Evolutionary conservation across 2,113 vertebrate genomes (phyloP).

Genomic region (Bufo bufo): DNA sequence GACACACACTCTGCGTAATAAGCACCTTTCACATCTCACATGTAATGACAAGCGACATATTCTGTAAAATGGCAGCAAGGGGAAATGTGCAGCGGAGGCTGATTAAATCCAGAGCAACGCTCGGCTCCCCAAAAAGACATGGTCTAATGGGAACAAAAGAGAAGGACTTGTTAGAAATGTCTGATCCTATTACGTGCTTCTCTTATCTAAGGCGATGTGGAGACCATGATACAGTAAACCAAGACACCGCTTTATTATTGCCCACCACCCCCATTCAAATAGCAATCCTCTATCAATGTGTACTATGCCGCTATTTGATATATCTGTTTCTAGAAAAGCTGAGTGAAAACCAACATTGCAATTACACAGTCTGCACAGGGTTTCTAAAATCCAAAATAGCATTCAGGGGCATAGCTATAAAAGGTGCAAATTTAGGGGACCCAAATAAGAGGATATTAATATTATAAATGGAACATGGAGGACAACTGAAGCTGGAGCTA

Average conservation of each 20-base stretch:
- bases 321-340: no score
- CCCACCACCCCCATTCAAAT: not conserved
- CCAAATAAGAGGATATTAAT: no score
- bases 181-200: not conserved
- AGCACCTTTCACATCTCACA: constrained; percentile 16
- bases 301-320: no score
- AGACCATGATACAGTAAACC: not conserved
- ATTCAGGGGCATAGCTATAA: no score
- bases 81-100: not conserved
- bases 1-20: constrained; percentile 5
- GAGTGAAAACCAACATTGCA: no score
- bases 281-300: not conserved
- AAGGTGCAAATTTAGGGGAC: no score
- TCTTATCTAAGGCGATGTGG: not conserved
- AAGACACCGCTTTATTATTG: not conserved
- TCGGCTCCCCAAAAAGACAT: not conserved
- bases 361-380: no score
- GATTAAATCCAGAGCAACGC: not conserved
- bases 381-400: no score
- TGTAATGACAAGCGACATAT: not conserved
- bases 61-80: not conserved
- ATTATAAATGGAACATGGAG: no score
- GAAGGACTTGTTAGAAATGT: not conserved
- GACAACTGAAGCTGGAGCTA: no score
- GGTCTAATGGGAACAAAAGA: not conserved